Evolutionary conservation across 2,888 invertebrate species (phyloP).

Genomic region (Eretmocerus hayati): DNA sequence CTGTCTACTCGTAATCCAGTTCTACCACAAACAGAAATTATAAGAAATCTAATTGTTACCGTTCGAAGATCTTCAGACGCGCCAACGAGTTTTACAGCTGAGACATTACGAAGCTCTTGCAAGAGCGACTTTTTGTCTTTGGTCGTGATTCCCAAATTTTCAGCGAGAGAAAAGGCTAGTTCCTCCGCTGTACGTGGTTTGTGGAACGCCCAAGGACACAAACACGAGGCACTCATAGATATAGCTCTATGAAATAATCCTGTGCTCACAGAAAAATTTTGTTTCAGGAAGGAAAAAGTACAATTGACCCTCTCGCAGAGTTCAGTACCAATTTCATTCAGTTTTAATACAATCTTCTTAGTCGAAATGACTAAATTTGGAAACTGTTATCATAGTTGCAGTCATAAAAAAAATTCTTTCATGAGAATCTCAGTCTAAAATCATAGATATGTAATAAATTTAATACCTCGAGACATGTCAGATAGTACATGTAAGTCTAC

Average conservation of each 20-base stretch:
- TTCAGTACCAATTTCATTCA: too few relatives aligned
- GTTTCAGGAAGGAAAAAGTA: too few relatives aligned
- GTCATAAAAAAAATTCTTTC: background rate
- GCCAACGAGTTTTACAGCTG: slow-evolving; percentile 20
- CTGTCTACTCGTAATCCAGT: too few relatives aligned
- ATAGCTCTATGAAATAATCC: slow-evolving; percentile 53
- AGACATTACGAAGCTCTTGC: slow-evolving; percentile 15
- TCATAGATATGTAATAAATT: background rate
- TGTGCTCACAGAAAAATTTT: slow-evolving; percentile 8
- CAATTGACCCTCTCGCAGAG: too few relatives aligned
- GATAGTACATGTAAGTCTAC: slow-evolving; percentile 28
- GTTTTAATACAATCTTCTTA: too few relatives aligned
- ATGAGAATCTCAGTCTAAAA: too few relatives aligned
- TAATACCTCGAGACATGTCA: slow-evolving; percentile 25
- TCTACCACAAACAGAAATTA: too few relatives aligned
- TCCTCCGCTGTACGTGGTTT: slow-evolving; percentile 13
- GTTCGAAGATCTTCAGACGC: slow-evolving; percentile 12
- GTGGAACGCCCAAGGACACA: slow-evolving; percentile 40
- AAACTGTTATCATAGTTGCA: too few relatives aligned
- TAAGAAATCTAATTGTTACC: too few relatives aligned
- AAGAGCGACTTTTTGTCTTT: slow-evolving; percentile 19
- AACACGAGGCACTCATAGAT: slow-evolving; percentile 51
- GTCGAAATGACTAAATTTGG: too few relatives aligned
- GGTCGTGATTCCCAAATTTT: slow-evolving; percentile 24
- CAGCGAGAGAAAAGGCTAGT: slow-evolving; percentile 20